These are phyloP conservation scores for Pteronotus mesoamericanus DNA, from an alignment of 2,797 vertebrate species.

Conservation along the genomic window DNA sequence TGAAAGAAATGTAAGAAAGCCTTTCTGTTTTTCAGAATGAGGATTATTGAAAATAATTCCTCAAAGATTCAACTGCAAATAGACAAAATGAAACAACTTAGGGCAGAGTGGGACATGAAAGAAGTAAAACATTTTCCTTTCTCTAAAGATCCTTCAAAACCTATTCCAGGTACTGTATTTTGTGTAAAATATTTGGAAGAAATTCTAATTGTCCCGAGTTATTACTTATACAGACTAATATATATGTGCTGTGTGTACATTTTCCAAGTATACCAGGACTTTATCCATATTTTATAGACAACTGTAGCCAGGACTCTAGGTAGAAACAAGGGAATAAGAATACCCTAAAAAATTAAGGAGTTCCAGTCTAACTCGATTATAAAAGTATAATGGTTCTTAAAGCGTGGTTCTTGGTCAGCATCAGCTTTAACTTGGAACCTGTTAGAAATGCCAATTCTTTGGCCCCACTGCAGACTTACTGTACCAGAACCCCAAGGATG, in stretches of 20 bases:
- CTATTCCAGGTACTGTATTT: conserved; percentile 80
- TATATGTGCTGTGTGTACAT: neutral
- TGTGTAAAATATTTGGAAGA: conserved; percentile 26
- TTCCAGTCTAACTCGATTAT: neutral
- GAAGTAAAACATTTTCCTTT: conserved; percentile 16
- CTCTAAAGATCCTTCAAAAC: conserved; percentile 58
- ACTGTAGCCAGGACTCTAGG: neutral
- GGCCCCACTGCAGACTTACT: neutral
- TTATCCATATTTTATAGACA: neutral
- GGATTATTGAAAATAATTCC: conserved; percentile 80
- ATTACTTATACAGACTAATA: neutral
- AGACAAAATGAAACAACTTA: conserved; percentile 65
- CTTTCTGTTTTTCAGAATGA: conserved; percentile 79
- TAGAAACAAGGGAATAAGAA: neutral
- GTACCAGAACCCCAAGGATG: neutral
- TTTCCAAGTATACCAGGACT: neutral
- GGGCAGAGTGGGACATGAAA: conserved; percentile 5
- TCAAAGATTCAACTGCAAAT: conserved; percentile 76
- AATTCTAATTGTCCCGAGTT: neutral
- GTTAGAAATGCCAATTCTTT: neutral
- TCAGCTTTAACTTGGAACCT: neutral
- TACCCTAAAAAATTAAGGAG: neutral
- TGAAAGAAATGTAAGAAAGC: neutral
- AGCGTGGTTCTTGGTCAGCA: neutral
- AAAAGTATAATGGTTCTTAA: neutral